Conservation (phyloP, 2,113 vertebrate species). For the Sisor rabdophorus region DNA sequence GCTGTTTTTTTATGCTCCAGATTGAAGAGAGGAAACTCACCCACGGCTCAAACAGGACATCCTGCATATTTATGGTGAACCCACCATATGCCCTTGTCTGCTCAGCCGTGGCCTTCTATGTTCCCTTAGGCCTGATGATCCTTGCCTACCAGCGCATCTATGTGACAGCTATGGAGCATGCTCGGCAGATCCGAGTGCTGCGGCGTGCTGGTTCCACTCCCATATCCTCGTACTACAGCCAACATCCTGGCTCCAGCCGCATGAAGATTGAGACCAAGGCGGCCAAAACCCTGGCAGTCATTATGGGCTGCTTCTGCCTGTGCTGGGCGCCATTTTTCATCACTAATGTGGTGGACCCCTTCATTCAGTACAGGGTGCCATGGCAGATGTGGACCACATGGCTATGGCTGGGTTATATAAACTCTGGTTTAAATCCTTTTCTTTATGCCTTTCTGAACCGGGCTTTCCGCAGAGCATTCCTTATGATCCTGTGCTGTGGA, state of each 20-base stretch:
- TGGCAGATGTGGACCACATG: slow-evolving; percentile 78
- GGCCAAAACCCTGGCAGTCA: slow-evolving; percentile 73
- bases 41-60: slow-evolving; percentile 64
- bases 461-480: slow-evolving; percentile 74
- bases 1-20: slow-evolving; percentile 48
- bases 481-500: slow-evolving; percentile 74
- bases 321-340: slow-evolving; percentile 78
- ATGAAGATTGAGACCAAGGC: slow-evolving; percentile 75
- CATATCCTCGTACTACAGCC: slow-evolving; percentile 22
- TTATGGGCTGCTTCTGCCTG: slow-evolving; percentile 77
- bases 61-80: slow-evolving; percentile 76
- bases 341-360: slow-evolving; percentile 77
- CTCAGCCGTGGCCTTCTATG: slow-evolving; percentile 74
- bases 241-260: slow-evolving; percentile 59
- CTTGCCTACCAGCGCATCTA: slow-evolving; percentile 77
- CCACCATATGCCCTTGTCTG: slow-evolving; percentile 73
- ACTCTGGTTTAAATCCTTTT: slow-evolving; percentile 77
- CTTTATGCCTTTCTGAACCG: slow-evolving; percentile 76
- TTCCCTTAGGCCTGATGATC: slow-evolving; percentile 72
- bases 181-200: slow-evolving; percentile 70
- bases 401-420: slow-evolving; percentile 77
- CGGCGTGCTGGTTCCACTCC: slow-evolving; percentile 72
- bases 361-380: slow-evolving; percentile 72
- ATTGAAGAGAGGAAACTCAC: slow-evolving; percentile 61
- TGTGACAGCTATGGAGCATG: slow-evolving; percentile 73